Percentiles rank a stretch among this genome's conserved stretches.
These are phyloP conservation scores for Anastrepha ludens DNA, from an alignment of 1,140 invertebrate species.

Conservation along the genomic window DNA sequence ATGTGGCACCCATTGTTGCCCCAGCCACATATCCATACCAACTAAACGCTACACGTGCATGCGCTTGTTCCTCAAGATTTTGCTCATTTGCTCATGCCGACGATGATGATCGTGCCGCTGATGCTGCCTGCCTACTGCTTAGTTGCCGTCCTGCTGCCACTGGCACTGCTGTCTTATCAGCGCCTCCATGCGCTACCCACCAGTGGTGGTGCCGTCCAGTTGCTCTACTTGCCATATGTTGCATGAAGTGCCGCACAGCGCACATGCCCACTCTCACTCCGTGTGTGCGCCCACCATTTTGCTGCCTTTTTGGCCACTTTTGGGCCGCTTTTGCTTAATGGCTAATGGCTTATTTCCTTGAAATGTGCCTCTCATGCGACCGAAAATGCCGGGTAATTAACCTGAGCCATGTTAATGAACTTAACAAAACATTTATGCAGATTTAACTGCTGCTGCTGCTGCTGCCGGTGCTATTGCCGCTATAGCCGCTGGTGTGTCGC, in stretches of 20 bases:
- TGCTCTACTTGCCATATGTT: conserved; percentile 42
- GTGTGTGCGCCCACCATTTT: conserved; percentile 17
- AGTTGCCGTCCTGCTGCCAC: conserved; percentile 4
- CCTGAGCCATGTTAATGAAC: conserved; percentile 59
- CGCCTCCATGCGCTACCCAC: background rate
- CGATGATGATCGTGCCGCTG: conserved; percentile 44
- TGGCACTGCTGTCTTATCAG: background rate
- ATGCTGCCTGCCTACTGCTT: conserved; percentile 7
- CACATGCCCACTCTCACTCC: background rate
- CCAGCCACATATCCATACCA: background rate
- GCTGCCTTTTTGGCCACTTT: background rate
- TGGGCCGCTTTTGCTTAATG: conserved; percentile 50
- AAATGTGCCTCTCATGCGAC: conserved; percentile 55
- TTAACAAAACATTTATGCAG: conserved; percentile 57
- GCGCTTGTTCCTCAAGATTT: conserved; percentile 12
- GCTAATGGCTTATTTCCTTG: conserved; percentile 58
- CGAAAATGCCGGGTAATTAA: conserved; percentile 58
- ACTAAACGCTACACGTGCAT: background rate
- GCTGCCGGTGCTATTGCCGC: background rate
- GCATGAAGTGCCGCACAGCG: background rate
- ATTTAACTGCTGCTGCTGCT: conserved; percentile 41
- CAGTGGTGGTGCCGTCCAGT: background rate
- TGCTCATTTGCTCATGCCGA: conserved; percentile 54
- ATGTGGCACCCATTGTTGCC: conserved; percentile 47
- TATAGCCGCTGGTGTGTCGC: background rate